Percentiles rank a stretch among this genome's conserved stretches.
phyloP scores from a whole-genome alignment of 1,140 invertebrate species.

The Nomia melanderi region DNA sequence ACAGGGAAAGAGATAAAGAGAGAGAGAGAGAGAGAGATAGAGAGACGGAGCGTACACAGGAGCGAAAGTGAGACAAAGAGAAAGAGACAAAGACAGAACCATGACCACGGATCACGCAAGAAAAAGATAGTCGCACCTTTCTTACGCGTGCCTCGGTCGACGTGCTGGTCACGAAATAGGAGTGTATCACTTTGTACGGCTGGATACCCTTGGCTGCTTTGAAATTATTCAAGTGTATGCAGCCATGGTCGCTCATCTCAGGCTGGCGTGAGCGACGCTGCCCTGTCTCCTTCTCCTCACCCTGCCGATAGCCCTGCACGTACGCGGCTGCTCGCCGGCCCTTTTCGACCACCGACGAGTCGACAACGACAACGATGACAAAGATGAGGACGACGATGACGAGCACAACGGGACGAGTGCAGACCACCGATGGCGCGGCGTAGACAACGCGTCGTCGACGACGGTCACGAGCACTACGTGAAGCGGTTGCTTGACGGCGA shows the following conservation, averaged over 20 bases:
- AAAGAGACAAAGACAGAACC: slow-evolving; percentile 38
- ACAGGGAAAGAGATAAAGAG: neutral
- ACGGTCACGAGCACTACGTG: slow-evolving; percentile 27
- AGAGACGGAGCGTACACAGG: neutral
- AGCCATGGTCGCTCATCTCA: slow-evolving; percentile 87
- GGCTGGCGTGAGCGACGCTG: slow-evolving; percentile 60
- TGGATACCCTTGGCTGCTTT: slow-evolving; percentile 88
- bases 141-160: slow-evolving; percentile 82
- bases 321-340: slow-evolving; percentile 23
- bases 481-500: slow-evolving; percentile 16
- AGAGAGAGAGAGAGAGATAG: slow-evolving; percentile 12
- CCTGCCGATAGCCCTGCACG: slow-evolving; percentile 15
- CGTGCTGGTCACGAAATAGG: slow-evolving; percentile 84
- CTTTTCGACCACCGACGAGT: slow-evolving; percentile 5
- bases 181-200: slow-evolving; percentile 86
- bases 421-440: too few species aligned
- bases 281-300: slow-evolving; percentile 26
- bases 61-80: neutral
- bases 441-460: slow-evolving; percentile 14
- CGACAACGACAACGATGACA: slow-evolving; percentile 18
- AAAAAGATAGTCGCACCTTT: slow-evolving; percentile 79
- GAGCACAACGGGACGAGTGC: too few species aligned
- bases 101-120: slow-evolving; percentile 41
- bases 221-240: slow-evolving; percentile 89
- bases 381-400: slow-evolving; percentile 6